Conservation (phyloP, 2,797 vertebrate species). For the Selene dorsalis region DNA sequence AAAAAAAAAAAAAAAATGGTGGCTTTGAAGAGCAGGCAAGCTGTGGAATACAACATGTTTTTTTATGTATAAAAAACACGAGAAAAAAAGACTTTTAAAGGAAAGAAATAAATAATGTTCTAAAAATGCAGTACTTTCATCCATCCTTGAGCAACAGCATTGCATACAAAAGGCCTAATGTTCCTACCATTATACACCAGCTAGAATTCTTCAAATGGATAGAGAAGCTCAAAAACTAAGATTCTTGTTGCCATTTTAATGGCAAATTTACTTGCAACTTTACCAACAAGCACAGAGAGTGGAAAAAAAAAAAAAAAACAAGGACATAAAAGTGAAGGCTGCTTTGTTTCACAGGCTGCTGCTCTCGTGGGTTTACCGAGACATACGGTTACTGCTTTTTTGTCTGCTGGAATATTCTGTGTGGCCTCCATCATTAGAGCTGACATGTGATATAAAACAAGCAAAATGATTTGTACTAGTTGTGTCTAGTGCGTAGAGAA, state of each 20-base stretch:
- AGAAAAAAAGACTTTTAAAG: slow-evolving; percentile 53
- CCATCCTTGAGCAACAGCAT: slow-evolving; percentile 54
- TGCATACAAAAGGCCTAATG: slow-evolving; percentile 56
- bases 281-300: slow-evolving; percentile 55
- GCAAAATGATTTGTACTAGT: slow-evolving; percentile 71
- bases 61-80: slow-evolving; percentile 42
- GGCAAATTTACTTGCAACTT: slow-evolving; percentile 76
- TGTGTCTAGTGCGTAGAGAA: slow-evolving; percentile 61
- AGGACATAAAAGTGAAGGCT: slow-evolving; percentile 71
- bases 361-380: slow-evolving; percentile 78
- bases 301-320: slow-evolving; percentile 19
- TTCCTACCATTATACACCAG: slow-evolving; percentile 56
- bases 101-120: slow-evolving; percentile 58
- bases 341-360: slow-evolving; percentile 79
- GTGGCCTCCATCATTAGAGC: slow-evolving; percentile 81
- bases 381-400: slow-evolving; percentile 67
- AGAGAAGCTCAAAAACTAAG: slow-evolving; percentile 57
- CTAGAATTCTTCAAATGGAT: slow-evolving; percentile 72
- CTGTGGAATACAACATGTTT: slow-evolving; percentile 15
- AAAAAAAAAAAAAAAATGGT: slow-evolving; percentile 11
- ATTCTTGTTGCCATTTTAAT: slow-evolving; percentile 76
- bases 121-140: slow-evolving; percentile 60
- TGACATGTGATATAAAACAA: slow-evolving; percentile 81
- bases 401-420: slow-evolving; percentile 66
- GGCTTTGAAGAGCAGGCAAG: slow-evolving; percentile 29